Evolutionary conservation across 2,888 invertebrate genomes (phyloP), one percentile per base, ranked within the genome.

Genomic region (Psylliodes chrysocephalus): DNA sequence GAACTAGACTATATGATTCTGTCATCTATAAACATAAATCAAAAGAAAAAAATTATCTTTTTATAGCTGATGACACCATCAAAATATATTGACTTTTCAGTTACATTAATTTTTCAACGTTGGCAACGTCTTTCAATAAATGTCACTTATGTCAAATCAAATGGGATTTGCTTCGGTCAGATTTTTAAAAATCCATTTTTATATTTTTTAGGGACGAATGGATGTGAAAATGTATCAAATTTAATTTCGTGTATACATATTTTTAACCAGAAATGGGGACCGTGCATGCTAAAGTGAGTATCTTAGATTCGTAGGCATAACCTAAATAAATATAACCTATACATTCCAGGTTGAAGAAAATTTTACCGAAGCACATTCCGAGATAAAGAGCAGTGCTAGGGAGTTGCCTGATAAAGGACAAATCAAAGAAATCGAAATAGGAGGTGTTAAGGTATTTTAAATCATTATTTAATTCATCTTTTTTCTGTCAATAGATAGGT

Each of bases 361-460:
- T 53, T 49, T 69, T 5, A 63, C 69, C 53, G 71, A 71, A 71
- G 60, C 65, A 47, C 61, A 56, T 12, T 52, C 55, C 57, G 28
- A 68, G 62, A 19, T 65, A 67, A 54, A 57, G 63, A 8, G 60
- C 59, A 3, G 35, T 67, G 15, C 49, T 40, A 61, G 60, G 5
- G 71, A 76, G 30, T 59, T 62, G 7, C 64, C 66, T 25, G 63
- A 71, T n/a, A 68, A 69, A 38, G 63, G 72, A 42, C 69, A 73
- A 55, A 63, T 74, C 12, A 69, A 84, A 81, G 77, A 84, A 66
- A 83, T 87, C 60, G 84, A 85, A 61, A 80, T 87, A 2, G 85
- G 86, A 52, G 85, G 85, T 53, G 85, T 87, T 18, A 79, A 83
- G 77, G 87, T 87, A 78, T 49, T 5, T 30, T 19, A 54, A 49